A percentile compares a stretch with the other conserved stretches of the same genome.
phyloP scores from a whole-genome alignment of 2,797 vertebrate genomes.

The Octomys mimax region DNA sequence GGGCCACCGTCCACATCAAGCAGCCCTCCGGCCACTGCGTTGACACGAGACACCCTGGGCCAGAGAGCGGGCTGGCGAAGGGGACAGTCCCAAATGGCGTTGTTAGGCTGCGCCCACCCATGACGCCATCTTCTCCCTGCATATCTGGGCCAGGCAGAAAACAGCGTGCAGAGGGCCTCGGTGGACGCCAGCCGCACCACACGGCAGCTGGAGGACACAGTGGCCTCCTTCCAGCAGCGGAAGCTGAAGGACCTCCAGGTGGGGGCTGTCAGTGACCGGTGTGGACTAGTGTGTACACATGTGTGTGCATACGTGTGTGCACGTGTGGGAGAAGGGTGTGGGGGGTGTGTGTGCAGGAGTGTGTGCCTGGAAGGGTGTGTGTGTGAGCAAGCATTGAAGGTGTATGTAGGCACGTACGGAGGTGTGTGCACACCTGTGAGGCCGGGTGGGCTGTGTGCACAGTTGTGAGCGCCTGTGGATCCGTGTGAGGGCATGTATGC shows the following conservation, averaged over 20 bases:
- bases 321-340: not conserved
- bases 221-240: constrained; percentile 91
- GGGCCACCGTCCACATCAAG: accelerated
- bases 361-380: not conserved
- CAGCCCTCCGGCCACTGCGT: not conserved
- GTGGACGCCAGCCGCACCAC: constrained; percentile 88
- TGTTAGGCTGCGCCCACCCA: accelerated
- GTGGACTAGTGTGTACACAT: too few relatives aligned
- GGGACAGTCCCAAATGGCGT: not conserved
- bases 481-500: too few relatives aligned
- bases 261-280: accelerated
- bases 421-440: too few relatives aligned
- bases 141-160: constrained; percentile 87
- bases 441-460: too few relatives aligned
- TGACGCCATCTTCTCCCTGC: not conserved
- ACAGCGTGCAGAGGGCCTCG: constrained; percentile 90
- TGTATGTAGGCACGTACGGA: too few relatives aligned
- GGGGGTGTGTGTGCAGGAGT: too few relatives aligned
- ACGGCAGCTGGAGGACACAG: constrained; percentile 89
- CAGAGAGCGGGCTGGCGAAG: not conserved
- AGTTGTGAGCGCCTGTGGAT: too few relatives aligned
- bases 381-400: too few relatives aligned
- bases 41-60: not conserved
- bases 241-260: constrained; percentile 92
- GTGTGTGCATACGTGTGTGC: too few relatives aligned